Evolutionary conservation across 2,113 vertebrate genomes (phyloP).

Genomic region (Tapirus terrestris): DNA sequence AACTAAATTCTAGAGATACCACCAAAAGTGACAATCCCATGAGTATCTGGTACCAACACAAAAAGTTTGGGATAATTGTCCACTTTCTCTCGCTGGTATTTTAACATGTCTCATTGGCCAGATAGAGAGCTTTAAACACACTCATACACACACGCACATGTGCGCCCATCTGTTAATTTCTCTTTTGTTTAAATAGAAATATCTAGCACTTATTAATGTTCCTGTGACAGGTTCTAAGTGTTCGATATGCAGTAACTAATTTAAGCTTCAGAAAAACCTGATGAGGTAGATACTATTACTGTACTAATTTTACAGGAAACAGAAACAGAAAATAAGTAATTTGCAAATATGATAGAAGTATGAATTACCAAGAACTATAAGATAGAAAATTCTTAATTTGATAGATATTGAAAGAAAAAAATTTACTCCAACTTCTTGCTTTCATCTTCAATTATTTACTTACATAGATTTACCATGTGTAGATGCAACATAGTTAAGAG

Average conservation of each 20-base stretch:
- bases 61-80: not conserved
- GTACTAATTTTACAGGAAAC: not conserved
- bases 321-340: conserved; percentile 8
- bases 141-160: not conserved
- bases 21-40: not conserved
- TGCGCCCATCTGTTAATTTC: not conserved
- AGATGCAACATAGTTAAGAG: not conserved
- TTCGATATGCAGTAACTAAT: not conserved
- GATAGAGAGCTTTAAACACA: not conserved
- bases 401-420: not conserved
- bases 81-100: not conserved
- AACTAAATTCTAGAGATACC: not conserved
- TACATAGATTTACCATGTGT: not conserved
- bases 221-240: not conserved
- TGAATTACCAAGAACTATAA: not conserved
- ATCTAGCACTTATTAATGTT: not conserved
- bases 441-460: not conserved
- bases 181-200: not conserved
- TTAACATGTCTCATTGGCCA: not conserved
- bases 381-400: conserved; percentile 27
- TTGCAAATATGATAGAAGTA: conserved; percentile 9
- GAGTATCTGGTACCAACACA: not conserved
- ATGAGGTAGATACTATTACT: not conserved
- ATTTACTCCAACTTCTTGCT: not conserved
- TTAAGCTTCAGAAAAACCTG: conserved; percentile 4